These are phyloP conservation scores for Siderastrea radians DNA, from an alignment of 92 coral and sea anemone genomes.

Conservation along the genomic window DNA sequence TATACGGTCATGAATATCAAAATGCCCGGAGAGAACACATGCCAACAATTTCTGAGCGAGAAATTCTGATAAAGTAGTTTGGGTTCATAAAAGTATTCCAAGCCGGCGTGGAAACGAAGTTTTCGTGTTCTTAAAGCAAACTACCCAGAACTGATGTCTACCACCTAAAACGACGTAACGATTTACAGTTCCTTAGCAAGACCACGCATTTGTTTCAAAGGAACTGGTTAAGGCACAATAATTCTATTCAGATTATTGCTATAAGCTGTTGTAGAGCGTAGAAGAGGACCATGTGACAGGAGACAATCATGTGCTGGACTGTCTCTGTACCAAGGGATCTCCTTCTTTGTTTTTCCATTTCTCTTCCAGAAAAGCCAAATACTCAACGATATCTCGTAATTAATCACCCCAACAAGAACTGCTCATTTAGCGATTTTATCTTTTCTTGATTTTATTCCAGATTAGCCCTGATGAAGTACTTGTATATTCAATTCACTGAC, in stretches of 20 bases:
- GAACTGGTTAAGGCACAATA: background rate
- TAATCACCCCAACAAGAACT: background rate
- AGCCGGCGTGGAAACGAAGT: background rate
- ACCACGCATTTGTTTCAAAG: background rate
- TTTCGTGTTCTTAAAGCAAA: background rate
- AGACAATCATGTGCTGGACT: no score
- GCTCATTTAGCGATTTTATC: background rate
- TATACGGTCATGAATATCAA: background rate
- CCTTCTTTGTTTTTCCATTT: no score
- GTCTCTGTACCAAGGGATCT: no score
- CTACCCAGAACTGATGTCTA: background rate
- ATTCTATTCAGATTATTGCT: background rate
- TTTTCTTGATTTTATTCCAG: constrained; percentile 1
- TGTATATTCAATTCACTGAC: constrained; percentile 39
- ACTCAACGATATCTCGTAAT: background rate
- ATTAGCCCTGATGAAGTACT: constrained; percentile 10
- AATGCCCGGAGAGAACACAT: background rate
- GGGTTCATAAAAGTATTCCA: background rate
- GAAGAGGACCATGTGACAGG: no score
- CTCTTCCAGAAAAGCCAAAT: no score
- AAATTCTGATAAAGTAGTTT: constrained; percentile 1
- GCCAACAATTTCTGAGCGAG: constrained; percentile 19
- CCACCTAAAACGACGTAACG: background rate
- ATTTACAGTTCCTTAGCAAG: background rate
- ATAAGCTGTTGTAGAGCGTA: background rate